phyloP scores from a whole-genome alignment of 37 sponge, comb jelly and placozoan species.

The Hexactinellida sp. region DNA sequence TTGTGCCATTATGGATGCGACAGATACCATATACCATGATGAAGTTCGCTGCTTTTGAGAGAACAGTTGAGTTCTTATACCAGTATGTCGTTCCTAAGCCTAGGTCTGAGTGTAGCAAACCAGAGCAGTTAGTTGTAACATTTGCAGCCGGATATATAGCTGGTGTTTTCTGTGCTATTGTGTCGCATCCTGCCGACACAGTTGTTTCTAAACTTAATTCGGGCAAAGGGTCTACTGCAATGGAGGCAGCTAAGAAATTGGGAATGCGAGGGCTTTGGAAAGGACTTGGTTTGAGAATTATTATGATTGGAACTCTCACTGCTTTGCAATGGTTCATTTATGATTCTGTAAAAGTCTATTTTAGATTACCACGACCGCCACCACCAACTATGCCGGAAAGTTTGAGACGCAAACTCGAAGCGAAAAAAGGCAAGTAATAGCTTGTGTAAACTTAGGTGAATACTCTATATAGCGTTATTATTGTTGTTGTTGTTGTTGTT shows the following conservation, averaged over 20 bases:
- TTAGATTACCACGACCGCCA: constrained; percentile 97
- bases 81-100: constrained; percentile 91
- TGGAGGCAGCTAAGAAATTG: constrained; percentile 71
- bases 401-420: constrained; percentile 70
- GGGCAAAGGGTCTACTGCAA: constrained; percentile 63
- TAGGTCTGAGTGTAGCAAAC: constrained; percentile 51
- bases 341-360: constrained; percentile 87
- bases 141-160: constrained; percentile 98
- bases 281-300: constrained; percentile 84
- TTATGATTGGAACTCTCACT: constrained; percentile 97
- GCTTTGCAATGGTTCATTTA: constrained; percentile 99
- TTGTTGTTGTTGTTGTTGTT: too few species aligned
- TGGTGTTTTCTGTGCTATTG: constrained; percentile 98
- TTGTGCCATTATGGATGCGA: constrained; percentile 86
- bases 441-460: neutral
- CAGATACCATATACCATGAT: constrained; percentile 99
- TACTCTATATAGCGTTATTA: neutral
- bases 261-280: constrained; percentile 89
- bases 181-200: constrained; percentile 92
- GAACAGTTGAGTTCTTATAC: constrained; percentile 94
- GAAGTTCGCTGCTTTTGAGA: constrained; percentile 99
- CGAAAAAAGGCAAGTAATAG: constrained; percentile 3
- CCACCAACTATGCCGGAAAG: constrained; percentile 98
- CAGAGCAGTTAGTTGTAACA: constrained; percentile 88
- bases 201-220: constrained; percentile 96